Conservation (phyloP, 2,888 invertebrate genomes). For the Baccha elongata region DNA sequence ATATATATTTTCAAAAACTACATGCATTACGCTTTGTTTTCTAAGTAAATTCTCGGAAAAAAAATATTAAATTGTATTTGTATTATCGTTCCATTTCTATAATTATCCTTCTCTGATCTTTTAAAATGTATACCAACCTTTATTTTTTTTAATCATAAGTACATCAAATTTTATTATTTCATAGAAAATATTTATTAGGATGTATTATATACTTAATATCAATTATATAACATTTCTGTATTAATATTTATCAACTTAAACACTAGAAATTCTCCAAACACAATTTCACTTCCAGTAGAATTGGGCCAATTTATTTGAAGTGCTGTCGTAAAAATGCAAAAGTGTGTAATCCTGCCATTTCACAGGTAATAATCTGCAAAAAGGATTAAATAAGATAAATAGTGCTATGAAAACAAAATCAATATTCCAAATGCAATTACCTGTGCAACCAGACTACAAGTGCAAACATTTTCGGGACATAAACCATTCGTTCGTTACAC, state of each 20-base stretch:
- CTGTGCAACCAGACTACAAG: conserved; percentile 80
- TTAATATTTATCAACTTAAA: conserved; percentile 11
- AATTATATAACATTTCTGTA: conserved; percentile 20
- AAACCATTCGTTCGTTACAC: conserved; percentile 80
- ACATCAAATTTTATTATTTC: no score
- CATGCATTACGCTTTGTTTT: no score
- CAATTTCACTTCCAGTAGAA: conserved; percentile 79
- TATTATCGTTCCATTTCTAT: no score
- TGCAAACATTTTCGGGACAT: conserved; percentile 81
- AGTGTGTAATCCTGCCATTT: conserved; percentile 81
- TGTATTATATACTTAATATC: no score
- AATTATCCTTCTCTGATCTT: no score
- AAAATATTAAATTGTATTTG: no score
- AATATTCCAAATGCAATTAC: conserved; percentile 74
- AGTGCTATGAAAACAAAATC: conserved; percentile 39
- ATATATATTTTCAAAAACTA: no score
- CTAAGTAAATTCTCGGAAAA: no score
- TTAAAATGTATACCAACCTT: no score
- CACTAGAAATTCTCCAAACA: no score
- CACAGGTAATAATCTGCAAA: conserved; percentile 78
- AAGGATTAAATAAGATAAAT: conserved; percentile 28
- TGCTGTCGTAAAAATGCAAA: conserved; percentile 79
- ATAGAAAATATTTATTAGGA: no score
- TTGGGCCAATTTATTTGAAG: conserved; percentile 79
- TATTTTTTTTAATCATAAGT: no score